phyloP scores from a whole-genome alignment of 2,797 vertebrate genomes.

The Clarias laeviceps region DNA sequence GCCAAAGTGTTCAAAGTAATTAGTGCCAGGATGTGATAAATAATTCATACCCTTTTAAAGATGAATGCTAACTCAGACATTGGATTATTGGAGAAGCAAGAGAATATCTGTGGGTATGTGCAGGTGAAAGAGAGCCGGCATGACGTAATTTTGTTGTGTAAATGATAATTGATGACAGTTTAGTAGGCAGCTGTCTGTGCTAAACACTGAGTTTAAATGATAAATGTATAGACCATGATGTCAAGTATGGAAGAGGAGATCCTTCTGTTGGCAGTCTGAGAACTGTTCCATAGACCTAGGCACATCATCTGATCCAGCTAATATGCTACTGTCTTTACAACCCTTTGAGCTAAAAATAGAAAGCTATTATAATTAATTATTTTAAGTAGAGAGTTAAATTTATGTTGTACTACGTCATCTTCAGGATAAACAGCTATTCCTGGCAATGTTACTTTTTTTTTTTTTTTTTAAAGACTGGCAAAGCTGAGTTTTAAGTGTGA shows the following conservation, averaged over 20 bases:
- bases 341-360: constrained; percentile 11
- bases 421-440: constrained; percentile 13
- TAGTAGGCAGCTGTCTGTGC: background rate
- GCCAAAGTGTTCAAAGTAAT: constrained; percentile 31
- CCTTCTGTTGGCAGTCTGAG: background rate
- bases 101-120: background rate
- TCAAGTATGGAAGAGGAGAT: background rate
- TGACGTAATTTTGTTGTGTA: constrained; percentile 34
- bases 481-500: too few relatives aligned
- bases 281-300: background rate
- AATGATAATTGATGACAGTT: constrained; percentile 14
- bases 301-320: constrained; percentile 6
- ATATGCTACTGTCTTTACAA: constrained; percentile 21
- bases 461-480: background rate
- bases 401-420: constrained; percentile 28
- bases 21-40: constrained; percentile 28
- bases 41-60: constrained; percentile 46
- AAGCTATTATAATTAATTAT: constrained; percentile 29
- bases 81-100: constrained; percentile 27
- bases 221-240: constrained; percentile 1
- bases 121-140: background rate
- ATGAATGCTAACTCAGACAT: constrained; percentile 40
- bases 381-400: constrained; percentile 21
- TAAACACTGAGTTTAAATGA: background rate
- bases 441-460: background rate